Conservation (phyloP, 2,888 invertebrate species). For the Hipparchia sbordonii region DNA sequence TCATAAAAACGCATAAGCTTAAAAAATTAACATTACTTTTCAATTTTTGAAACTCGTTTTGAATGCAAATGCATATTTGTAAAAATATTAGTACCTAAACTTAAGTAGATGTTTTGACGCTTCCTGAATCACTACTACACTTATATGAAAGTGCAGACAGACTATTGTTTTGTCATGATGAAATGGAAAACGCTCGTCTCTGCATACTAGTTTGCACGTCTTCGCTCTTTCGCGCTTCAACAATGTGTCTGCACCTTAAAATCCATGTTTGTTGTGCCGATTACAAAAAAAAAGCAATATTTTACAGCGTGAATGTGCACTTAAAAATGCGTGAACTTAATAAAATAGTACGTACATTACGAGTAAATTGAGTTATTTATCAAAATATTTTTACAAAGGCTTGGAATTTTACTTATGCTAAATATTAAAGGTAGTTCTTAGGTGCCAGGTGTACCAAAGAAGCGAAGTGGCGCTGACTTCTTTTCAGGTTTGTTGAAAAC, state of each 20-base stretch:
- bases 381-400: neutral
- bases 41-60: neutral
- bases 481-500: too few relatives aligned
- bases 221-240: neutral
- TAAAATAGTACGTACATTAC: neutral
- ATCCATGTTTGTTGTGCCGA: neutral
- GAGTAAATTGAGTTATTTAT: neutral
- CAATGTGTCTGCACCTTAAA: too few relatives aligned
- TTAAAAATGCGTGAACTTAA: neutral
- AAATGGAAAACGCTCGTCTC: too few relatives aligned
- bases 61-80: neutral
- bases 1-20: neutral
- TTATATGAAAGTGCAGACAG: too few relatives aligned
- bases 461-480: neutral
- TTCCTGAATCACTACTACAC: too few relatives aligned
- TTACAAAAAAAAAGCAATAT: conserved; percentile 2
- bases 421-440: neutral
- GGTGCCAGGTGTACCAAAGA: neutral
- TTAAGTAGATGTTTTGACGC: neutral
- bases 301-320: conserved; percentile 5
- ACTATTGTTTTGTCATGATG: too few relatives aligned
- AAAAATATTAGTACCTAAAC: neutral
- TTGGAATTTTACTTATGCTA: neutral
- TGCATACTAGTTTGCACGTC: too few relatives aligned
- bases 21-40: neutral